These are phyloP conservation scores for Camponotus pennsylvanicus DNA, from an alignment of 1,140 invertebrate genomes.

Conservation along the genomic window DNA sequence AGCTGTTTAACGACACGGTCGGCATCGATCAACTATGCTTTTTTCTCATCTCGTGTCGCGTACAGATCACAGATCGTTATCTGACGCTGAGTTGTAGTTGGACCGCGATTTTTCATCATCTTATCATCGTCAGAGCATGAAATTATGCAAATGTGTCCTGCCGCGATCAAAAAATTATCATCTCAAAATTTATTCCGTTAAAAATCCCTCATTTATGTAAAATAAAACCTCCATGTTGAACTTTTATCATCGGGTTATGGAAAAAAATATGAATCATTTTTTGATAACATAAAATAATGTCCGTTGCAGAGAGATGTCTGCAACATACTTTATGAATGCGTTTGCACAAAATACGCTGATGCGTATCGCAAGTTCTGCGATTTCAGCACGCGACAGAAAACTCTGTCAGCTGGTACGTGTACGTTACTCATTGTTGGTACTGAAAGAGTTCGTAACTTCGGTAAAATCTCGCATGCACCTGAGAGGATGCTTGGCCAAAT, in stretches of 20 bases:
- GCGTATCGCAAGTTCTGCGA: not conserved
- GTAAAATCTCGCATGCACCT: not conserved
- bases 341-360: not conserved
- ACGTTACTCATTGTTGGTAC: slow-evolving; percentile 52
- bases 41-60: slow-evolving; percentile 42
- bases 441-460: slow-evolving; percentile 38
- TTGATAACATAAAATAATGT: not conserved
- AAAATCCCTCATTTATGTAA: not conserved
- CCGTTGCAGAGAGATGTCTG: not conserved
- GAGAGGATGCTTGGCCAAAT: not conserved
- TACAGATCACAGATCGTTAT: slow-evolving; percentile 37
- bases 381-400: slow-evolving; percentile 21
- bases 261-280: not conserved
- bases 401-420: slow-evolving; percentile 64
- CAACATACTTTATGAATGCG: not conserved
- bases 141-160: slow-evolving; percentile 11
- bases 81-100: slow-evolving; percentile 4
- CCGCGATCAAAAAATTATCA: no score
- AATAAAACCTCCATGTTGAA: no score
- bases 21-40: slow-evolving; percentile 62
- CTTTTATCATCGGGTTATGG: not conserved
- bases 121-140: slow-evolving; percentile 3
- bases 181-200: not conserved
- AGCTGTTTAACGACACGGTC: slow-evolving; percentile 50
- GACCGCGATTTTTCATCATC: slow-evolving; percentile 17